phyloP scores from a whole-genome alignment of 2,888 invertebrate genomes.

The Seladonia tumulorum region DNA sequence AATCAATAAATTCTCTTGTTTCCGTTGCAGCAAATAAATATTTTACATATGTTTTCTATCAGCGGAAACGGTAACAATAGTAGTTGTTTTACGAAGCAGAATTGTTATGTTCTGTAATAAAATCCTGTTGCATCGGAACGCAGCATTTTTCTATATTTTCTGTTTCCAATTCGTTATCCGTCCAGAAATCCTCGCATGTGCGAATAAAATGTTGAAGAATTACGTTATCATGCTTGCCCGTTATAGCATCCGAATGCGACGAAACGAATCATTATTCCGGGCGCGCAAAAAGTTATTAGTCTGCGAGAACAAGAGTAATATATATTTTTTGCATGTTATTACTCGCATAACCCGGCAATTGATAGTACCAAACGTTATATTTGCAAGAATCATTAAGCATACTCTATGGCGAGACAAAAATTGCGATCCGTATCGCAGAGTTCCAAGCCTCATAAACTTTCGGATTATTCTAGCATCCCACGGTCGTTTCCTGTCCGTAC shows the following conservation, averaged over 20 bases:
- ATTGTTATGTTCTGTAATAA: neutral
- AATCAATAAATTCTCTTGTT: neutral
- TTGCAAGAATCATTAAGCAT: conserved; percentile 23
- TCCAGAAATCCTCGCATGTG: neutral
- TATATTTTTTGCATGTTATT: neutral
- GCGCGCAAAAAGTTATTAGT: neutral
- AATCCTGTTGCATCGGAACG: neutral
- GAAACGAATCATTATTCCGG: neutral
- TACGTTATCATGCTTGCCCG: neutral
- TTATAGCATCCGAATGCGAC: neutral
- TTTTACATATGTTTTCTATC: neutral
- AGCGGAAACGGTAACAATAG: neutral
- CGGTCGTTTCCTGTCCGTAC: conserved; percentile 59
- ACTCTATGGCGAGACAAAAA: conserved; percentile 37
- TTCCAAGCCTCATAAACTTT: conserved; percentile 60
- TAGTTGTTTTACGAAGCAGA: neutral
- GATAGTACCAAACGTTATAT: conserved; percentile 15
- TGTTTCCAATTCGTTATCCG: neutral
- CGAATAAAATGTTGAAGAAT: neutral
- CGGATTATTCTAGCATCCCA: conserved; percentile 53
- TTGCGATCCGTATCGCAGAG: conserved; percentile 50
- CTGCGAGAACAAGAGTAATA: neutral
- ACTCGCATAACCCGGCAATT: conserved; percentile 15
- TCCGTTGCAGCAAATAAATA: neutral
- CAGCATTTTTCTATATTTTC: neutral